Base-by-base conservation (phyloP, 2,797 vertebrate species). In the Schizothorax lantsangensis region DNA sequence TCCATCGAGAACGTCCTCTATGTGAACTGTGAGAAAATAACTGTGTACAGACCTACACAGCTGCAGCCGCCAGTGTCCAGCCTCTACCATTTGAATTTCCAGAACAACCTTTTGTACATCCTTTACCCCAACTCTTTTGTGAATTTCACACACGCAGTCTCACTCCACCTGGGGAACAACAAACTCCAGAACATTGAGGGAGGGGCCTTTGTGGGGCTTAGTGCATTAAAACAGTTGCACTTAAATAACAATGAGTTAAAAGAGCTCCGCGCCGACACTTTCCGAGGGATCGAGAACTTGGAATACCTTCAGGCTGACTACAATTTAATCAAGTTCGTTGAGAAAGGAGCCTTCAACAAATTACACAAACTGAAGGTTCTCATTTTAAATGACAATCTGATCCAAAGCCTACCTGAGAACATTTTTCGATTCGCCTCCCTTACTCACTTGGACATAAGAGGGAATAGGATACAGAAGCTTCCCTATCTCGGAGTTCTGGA, bases 281-380 rank as follows among this genome's bases (percentile, higher is more conserved):
- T 99, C 92, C 95, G 96, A 92, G 98, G 98, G 89, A 98, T 99
- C 89, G 98, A 99, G 94, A 99, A 98, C 95, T 95, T 99, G 97
- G 98, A 99, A 94, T 99, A 99, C 94, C 97, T 99, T 93, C 98
- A 99, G 95, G 98, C 98, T 88, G 98, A 99, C 96, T 99, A 99
- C 95, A 99, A 99, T 96, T 95, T 99, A 95, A 99, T 99, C 92
- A 98, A 97, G 95, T 98, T 97, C 95, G 98, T 99, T 89, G 98
- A 99, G 94, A 97, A 97, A 73, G 98, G 98, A 94, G 97, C 98
- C 88, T 99, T 99, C 95, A 99, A 99, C 95, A 99, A 99, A 95
- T 96, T 99, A 91, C 98, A 99, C 93, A 98, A 96, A 94, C 94
- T 99, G 59, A 99, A 99, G 96, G 98, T 99, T 91, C 95, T 99